Evolutionary conservation across 2,888 invertebrate species (phyloP).

Genomic region (Limnephilus auricula): DNA sequence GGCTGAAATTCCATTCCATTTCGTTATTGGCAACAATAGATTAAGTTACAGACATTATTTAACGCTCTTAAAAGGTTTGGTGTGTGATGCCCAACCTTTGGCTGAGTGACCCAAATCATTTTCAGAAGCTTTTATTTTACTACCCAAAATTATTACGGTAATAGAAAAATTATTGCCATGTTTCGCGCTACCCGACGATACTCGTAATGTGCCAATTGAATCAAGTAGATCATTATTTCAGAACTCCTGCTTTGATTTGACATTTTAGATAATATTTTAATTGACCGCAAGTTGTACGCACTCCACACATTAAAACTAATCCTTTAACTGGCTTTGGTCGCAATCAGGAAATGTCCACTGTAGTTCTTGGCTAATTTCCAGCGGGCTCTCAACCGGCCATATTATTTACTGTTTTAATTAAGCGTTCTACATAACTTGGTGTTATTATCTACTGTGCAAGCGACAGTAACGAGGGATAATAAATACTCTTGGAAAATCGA

Average conservation of each 20-base stretch:
- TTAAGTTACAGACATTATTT: background rate
- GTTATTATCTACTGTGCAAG: background rate
- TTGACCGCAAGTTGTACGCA: background rate
- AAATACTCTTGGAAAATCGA: background rate
- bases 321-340: background rate
- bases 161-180: background rate
- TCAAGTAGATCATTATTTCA: background rate
- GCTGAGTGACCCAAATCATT: background rate
- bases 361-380: background rate
- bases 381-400: background rate
- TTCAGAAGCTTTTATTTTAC: background rate
- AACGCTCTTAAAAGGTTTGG: background rate
- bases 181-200: background rate
- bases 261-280: constrained; percentile 2
- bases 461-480: background rate
- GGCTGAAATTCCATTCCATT: too few species aligned
- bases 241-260: background rate
- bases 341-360: background rate
- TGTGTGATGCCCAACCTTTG: background rate
- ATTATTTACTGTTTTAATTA: constrained; percentile 2
- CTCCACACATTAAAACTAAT: background rate
- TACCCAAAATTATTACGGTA: too few species aligned
- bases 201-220: background rate
- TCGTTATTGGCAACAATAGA: background rate
- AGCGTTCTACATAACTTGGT: background rate